Evolutionary conservation across 2,888 invertebrate species (phyloP), one percentile per base, ranked within the genome.

Genomic region (Drosophila mayaguana): DNA sequence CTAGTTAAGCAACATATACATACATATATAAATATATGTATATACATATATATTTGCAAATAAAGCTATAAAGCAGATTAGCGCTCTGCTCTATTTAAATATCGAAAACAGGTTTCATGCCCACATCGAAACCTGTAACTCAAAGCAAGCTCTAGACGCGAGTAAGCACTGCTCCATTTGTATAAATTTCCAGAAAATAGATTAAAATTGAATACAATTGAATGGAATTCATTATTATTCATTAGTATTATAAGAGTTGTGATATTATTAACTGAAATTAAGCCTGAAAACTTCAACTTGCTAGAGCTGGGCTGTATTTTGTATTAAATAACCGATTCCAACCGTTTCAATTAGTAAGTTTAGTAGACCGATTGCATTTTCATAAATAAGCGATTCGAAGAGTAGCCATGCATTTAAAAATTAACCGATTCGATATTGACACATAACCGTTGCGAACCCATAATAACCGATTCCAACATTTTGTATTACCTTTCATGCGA

Each of bases 31-130:
- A 14, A 14, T 22, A 14, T 16, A 25, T 16, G 32, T 32, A 18
- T 50, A 6, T 1, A 6, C 2, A 5, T 32, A 50, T 51, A 34
- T 34, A 14, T 18, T 11, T n/a, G 32, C 14, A 12, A 2, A 12
- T 34, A 36, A 1, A 32, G 18, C 32, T 51, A 18, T 50, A 18
- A 50, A 16, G 20, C 34, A 36, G 51, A 36, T 36, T 36, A 53
- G 20, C 32, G 51, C 51, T 53, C 22, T 36, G 51, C 32, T 53
- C 51, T 53, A 53, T 53, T 53, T 53, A 7, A 14, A 9, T 36
- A 22, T 36, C 36, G 2, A 2, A 51, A 53, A 53, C 51, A 9
- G 36, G 51, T 53, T 36, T 53, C 22, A 14, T 9, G 34, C 9
- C 2, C 8, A 18, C 50, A 12, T 3, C 9, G 16, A 36, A 53